phyloP scores from a whole-genome alignment of 2,888 invertebrate species.

The Tiliacea aurago region DNA sequence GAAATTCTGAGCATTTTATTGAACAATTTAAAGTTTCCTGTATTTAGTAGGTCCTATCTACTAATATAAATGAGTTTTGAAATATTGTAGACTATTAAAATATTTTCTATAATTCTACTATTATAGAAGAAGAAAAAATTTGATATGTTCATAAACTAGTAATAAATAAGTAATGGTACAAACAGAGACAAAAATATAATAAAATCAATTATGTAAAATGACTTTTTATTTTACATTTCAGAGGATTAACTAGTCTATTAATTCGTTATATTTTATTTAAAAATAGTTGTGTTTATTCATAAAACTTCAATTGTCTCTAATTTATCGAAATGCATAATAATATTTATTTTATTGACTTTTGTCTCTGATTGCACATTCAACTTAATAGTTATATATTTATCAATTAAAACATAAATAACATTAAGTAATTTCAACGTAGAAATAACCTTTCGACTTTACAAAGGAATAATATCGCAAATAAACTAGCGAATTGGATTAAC shows the following conservation, averaged over 20 bases:
- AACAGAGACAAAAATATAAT: conserved; percentile 35
- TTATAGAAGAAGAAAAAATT: not conserved
- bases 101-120: not conserved
- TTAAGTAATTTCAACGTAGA: not conserved
- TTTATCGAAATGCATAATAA: not conserved
- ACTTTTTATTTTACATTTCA: not conserved
- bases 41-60: not conserved
- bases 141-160: not conserved
- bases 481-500: conserved; percentile 55
- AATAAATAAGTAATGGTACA: conserved; percentile 3
- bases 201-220: not conserved
- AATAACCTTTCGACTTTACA: conserved; percentile 32
- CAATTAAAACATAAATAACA: conserved; percentile 1
- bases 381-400: not conserved
- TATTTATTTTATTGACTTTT: not conserved
- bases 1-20: not conserved
- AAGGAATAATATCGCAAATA: conserved; percentile 46
- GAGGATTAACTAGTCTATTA: conserved; percentile 10
- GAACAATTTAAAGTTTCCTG: not conserved
- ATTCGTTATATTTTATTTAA: conserved; percentile 18
- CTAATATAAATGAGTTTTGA: not conserved
- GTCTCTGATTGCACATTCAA: conserved; percentile 25
- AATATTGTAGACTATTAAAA: conserved; percentile 17
- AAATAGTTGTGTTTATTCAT: conserved; percentile 1
- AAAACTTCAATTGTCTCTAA: conserved; percentile 10